These are phyloP conservation scores for Cataglyphis cursor DNA, from an alignment of 2,888 invertebrate species.

Conservation along the genomic window DNA sequence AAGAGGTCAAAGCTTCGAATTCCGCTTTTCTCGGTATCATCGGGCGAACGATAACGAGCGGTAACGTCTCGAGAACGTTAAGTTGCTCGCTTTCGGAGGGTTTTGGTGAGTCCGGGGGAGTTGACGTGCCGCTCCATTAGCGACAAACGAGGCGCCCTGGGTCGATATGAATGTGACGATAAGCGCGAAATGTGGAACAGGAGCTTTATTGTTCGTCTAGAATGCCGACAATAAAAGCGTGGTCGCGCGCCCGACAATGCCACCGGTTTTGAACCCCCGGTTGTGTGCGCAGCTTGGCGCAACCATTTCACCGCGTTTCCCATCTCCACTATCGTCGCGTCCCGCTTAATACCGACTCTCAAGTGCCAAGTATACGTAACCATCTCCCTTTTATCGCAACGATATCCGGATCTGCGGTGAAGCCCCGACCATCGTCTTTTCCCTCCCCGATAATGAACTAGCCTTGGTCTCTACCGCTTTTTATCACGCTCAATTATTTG, in stretches of 20 bases:
- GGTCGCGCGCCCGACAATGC: slow-evolving; percentile 72
- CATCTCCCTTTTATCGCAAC: slow-evolving; percentile 67
- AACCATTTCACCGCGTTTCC: slow-evolving; percentile 15
- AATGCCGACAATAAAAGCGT: slow-evolving; percentile 80
- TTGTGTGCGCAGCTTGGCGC: slow-evolving; percentile 23
- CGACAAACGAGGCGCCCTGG: slow-evolving; percentile 75
- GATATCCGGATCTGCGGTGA: slow-evolving; percentile 63
- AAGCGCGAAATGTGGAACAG: slow-evolving; percentile 75
- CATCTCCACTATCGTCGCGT: neutral
- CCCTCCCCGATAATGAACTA: slow-evolving; percentile 29
- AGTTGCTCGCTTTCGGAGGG: slow-evolving; percentile 9
- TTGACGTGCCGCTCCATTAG: slow-evolving; percentile 77
- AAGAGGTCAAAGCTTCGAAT: slow-evolving; percentile 50
- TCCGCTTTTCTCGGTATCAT: slow-evolving; percentile 53
- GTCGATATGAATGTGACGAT: slow-evolving; percentile 78
- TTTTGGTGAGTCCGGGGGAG: slow-evolving; percentile 1
- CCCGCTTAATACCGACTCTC: slow-evolving; percentile 44
- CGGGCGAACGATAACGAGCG: slow-evolving; percentile 26
- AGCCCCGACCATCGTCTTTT: slow-evolving; percentile 24
- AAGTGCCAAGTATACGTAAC: slow-evolving; percentile 36
- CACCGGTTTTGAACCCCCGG: slow-evolving; percentile 53
- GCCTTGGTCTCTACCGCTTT: neutral
- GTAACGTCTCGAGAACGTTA: slow-evolving; percentile 10
- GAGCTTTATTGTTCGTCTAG: slow-evolving; percentile 81
- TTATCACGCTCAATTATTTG: slow-evolving; percentile 1